phyloP scores from a whole-genome alignment of 1,140 invertebrate species.

The Triops cancriformis region DNA sequence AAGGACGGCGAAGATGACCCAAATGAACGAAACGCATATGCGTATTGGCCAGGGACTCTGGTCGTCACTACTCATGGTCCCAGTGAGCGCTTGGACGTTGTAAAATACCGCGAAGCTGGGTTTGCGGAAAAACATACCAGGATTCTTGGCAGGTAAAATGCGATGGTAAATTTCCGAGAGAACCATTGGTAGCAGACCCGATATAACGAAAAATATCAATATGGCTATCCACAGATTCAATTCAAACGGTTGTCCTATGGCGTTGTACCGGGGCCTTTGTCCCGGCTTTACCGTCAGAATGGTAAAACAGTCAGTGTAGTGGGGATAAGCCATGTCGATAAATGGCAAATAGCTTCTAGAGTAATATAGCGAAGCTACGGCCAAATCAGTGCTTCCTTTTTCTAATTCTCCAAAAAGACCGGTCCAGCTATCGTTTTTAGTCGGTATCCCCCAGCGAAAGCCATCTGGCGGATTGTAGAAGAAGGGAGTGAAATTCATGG shows the following conservation, averaged over 20 bases:
- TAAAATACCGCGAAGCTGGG: slow-evolving; percentile 12
- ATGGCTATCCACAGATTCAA: background rate
- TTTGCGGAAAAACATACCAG: slow-evolving; percentile 6
- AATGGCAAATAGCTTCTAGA: slow-evolving; percentile 23
- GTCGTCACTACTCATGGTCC: slow-evolving; percentile 12
- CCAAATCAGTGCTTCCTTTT: slow-evolving; percentile 28
- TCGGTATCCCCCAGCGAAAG: slow-evolving; percentile 32
- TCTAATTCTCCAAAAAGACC: slow-evolving; percentile 32
- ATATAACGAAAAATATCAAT: background rate
- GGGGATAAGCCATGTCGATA: slow-evolving; percentile 25
- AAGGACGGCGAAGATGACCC: slow-evolving; percentile 17
- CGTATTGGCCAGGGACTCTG: slow-evolving; percentile 23
- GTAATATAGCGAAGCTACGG: slow-evolving; percentile 33
- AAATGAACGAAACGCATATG: slow-evolving; percentile 19
- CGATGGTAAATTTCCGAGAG: background rate
- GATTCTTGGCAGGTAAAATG: background rate
- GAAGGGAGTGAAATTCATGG: slow-evolving; percentile 30
- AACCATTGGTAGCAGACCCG: background rate
- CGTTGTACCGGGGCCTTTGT: slow-evolving; percentile 26
- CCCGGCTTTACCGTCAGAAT: slow-evolving; percentile 15
- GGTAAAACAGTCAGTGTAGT: background rate
- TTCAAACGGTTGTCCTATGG: slow-evolving; percentile 20
- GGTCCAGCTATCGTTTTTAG: slow-evolving; percentile 31
- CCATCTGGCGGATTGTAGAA: slow-evolving; percentile 30
- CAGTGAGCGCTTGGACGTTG: slow-evolving; percentile 18